Percentiles rank a stretch among this genome's conserved stretches.
Evolutionary conservation across 1,140 invertebrate species (phyloP).

Genomic region (Eufriesea mexicana): DNA sequence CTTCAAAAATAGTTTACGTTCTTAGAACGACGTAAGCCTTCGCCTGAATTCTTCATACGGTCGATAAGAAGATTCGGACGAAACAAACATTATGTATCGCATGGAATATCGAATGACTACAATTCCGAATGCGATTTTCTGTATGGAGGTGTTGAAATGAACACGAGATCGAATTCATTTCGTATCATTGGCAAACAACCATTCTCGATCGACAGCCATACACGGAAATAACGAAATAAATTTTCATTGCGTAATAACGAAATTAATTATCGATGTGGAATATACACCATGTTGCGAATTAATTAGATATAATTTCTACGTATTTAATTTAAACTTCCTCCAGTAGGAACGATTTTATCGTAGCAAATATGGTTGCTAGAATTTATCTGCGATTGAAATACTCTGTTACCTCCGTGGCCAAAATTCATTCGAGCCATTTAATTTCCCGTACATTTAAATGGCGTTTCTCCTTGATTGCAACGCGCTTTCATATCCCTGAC

Average conservation of each 20-base stretch:
- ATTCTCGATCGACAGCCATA: background rate
- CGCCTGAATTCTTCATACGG: no score
- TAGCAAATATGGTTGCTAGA: no score
- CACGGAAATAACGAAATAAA: background rate
- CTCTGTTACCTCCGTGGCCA: background rate
- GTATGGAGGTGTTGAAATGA: background rate
- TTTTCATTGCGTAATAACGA: background rate
- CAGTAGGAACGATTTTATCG: no score
- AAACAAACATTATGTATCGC: background rate
- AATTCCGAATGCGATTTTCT: no score
- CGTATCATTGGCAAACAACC: background rate
- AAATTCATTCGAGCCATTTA: background rate
- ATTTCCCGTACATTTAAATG: background rate
- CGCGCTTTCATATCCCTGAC: background rate
- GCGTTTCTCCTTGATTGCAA: background rate
- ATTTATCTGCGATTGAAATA: background rate
- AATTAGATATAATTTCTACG: no score
- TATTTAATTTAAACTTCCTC: no score
- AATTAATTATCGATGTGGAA: no score
- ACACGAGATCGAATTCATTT: background rate
- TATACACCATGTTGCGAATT: no score
- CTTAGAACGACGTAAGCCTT: no score
- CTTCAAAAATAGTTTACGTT: no score
- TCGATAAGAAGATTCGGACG: no score
- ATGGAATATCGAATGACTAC: background rate